Base-by-base conservation (phyloP, 37 sponge, comb jelly and placozoan genomes). In the Beroe ovata region DNA sequence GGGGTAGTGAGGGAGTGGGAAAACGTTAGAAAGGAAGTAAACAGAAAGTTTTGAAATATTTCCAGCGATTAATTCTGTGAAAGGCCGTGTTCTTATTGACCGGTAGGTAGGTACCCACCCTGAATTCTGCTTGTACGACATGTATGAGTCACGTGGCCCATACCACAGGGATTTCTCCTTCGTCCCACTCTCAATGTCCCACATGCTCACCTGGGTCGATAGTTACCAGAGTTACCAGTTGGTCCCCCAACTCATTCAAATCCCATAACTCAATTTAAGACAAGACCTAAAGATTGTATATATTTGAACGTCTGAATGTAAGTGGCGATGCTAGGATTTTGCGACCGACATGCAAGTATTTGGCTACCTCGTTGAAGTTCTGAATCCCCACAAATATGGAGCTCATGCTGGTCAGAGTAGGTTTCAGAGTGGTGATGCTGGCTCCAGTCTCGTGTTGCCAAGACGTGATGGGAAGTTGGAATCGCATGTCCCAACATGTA, bases 401-500 rank as follows among this genome's bases (percentile, higher is more conserved):
- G 28, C 84, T 77, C 54, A 39, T 77, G 21, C 84, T 25, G n/a
- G 84, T 54, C 8, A 77, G 35, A 39, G 29, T 42, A 35, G 84
- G 84, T 42, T 39, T 42, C 3, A 77, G 84, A 77, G 54, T 42
- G 1, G 38, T 33, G 21, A 77, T 77, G 29, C 54, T 21, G 26
- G 42, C 84, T 8, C 36, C 20, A 23, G 54, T 39, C 36, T 77
- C 84, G 60, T 94, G 93, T 41, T 92, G 91, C 94, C 94, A 94
- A 36, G 93, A 64, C 11, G 92, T 88, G 30, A 95, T 94, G 64
- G 96, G 96, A 32, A 95, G 92, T 40, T 94, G 96, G 77, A 94
- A 96, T 77, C 97, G 69, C 90, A 96, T 91, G 90, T 96, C 97
- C 97, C 97, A 96, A 88, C 95, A 91, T n/a, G 93, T 90, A 60